Evolutionary conservation across 2,888 invertebrate genomes (phyloP).

Genomic region (Eretmocerus hayati): DNA sequence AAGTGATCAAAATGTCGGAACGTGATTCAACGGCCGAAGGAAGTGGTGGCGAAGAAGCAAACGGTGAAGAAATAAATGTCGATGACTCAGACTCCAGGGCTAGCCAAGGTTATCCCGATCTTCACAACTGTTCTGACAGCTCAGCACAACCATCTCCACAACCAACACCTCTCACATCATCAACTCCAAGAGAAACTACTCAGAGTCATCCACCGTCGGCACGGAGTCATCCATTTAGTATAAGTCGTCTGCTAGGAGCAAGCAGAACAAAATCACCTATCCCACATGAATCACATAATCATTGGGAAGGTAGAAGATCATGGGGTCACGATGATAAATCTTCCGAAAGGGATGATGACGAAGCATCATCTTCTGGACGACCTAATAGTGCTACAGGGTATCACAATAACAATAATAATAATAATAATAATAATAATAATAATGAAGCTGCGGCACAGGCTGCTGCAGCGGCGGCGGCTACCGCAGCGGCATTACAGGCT

Average conservation of each 20-base stretch:
- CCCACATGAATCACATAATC: slow-evolving; percentile 26
- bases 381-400: too few relatives aligned
- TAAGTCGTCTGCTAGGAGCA: slow-evolving; percentile 37
- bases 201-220: slow-evolving; percentile 16
- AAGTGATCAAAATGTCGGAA: too few relatives aligned
- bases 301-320: slow-evolving; percentile 2
- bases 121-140: slow-evolving; percentile 31
- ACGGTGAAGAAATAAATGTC: slow-evolving; percentile 44
- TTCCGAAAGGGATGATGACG: slow-evolving; percentile 42
- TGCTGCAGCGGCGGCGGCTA: background rate
- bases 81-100: slow-evolving; percentile 41
- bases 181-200: background rate
- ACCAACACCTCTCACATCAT: slow-evolving; percentile 11
- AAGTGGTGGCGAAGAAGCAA: slow-evolving; percentile 38
- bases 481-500: slow-evolving; percentile 18
- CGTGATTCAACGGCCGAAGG: slow-evolving; percentile 13
- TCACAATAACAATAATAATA: too few relatives aligned
- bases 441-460: background rate
- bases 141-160: slow-evolving; percentile 28
- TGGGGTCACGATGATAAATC: slow-evolving; percentile 35
- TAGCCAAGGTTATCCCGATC: slow-evolving; percentile 6
- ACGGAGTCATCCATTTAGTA: slow-evolving; percentile 43
- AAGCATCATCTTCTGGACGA: slow-evolving; percentile 30
- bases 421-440: too few relatives aligned
- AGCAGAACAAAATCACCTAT: slow-evolving; percentile 36